Evolutionary conservation across 1,140 invertebrate genomes (phyloP).

Genomic region (Drosophila funebris): DNA sequence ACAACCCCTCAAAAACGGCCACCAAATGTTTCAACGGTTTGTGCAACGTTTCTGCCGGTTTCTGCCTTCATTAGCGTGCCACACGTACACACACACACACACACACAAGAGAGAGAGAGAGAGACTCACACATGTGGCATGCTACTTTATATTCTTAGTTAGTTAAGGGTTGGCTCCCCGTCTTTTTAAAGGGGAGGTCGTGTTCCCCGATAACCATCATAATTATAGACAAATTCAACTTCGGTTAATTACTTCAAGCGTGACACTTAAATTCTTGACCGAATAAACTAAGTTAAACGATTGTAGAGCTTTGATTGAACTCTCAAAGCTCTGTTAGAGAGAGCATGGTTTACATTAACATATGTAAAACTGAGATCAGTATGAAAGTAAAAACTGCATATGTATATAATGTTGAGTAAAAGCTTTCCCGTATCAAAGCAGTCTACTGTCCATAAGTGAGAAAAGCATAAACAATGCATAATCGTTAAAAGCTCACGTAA

Average conservation of each 20-base stretch:
- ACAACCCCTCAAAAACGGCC: not conserved
- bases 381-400: too few species aligned
- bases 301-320: not conserved
- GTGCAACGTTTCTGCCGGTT: not conserved
- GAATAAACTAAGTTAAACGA: not conserved
- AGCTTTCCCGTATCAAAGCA: too few species aligned
- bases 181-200: slow-evolving; percentile 10
- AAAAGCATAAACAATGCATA: too few species aligned
- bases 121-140: not conserved
- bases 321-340: not conserved
- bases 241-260: slow-evolving; percentile 10
- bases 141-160: not conserved
- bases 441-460: too few species aligned
- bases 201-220: slow-evolving; percentile 24
- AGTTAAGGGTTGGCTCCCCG: slow-evolving; percentile 39
- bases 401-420: too few species aligned
- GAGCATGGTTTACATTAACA: too few species aligned
- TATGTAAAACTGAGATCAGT: too few species aligned
- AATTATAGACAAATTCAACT: slow-evolving; percentile 52
- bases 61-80: slow-evolving; percentile 25
- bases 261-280: not conserved
- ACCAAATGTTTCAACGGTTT: not conserved
- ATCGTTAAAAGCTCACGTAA: too few species aligned
- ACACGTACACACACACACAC: slow-evolving; percentile 17
- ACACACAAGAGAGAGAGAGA: too few species aligned